phyloP scores from a whole-genome alignment of 1,140 invertebrate species.

The Uloborus diversus region DNA sequence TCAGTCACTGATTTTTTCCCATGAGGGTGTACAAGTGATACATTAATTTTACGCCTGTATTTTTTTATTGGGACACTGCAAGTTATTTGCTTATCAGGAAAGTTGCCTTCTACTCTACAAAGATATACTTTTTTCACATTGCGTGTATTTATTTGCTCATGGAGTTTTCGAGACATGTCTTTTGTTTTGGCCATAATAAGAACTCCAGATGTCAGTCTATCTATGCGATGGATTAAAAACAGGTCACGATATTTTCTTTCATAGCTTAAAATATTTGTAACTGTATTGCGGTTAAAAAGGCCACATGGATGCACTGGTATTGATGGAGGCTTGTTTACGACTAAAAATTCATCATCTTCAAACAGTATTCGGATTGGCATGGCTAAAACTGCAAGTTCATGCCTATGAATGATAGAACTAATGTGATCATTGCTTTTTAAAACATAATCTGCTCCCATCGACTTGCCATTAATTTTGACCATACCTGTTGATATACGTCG shows the following conservation, averaged over 20 bases:
- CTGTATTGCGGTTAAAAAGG: slow-evolving; percentile 93
- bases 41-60: slow-evolving; percentile 93
- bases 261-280: slow-evolving; percentile 95
- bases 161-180: slow-evolving; percentile 90
- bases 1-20: slow-evolving; percentile 91
- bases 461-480: slow-evolving; percentile 93
- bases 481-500: slow-evolving; percentile 71
- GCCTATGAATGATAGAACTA: slow-evolving; percentile 77
- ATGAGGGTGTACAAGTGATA: slow-evolving; percentile 85
- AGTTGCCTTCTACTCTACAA: slow-evolving; percentile 94
- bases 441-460: slow-evolving; percentile 87
- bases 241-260: slow-evolving; percentile 94
- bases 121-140: slow-evolving; percentile 96
- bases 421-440: slow-evolving; percentile 93
- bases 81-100: slow-evolving; percentile 83
- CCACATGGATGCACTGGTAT: slow-evolving; percentile 99
- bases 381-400: slow-evolving; percentile 65
- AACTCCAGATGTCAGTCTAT: slow-evolving; percentile 75
- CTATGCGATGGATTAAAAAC: slow-evolving; percentile 71
- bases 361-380: slow-evolving; percentile 93
- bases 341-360: slow-evolving; percentile 97
- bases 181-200: slow-evolving; percentile 91
- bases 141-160: slow-evolving; percentile 89
- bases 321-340: slow-evolving; percentile 99
- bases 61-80: slow-evolving; percentile 93